Percentiles rank a stretch among this genome's conserved stretches.
Conservation (phyloP, 2,113 vertebrate species). For the Chlamydotis undulata region DNA sequence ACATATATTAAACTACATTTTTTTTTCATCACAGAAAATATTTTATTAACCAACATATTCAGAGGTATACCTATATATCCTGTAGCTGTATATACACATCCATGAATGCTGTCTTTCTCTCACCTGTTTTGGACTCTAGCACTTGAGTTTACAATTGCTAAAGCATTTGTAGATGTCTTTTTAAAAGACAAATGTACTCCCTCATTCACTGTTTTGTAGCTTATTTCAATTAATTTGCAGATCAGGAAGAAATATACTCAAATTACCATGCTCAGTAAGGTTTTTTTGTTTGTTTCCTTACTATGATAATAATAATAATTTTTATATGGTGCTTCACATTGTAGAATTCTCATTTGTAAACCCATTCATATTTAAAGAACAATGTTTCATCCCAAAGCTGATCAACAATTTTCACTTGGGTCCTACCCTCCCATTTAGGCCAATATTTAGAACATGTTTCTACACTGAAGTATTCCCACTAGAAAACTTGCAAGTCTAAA, state of each 20-base stretch:
- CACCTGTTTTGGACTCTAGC: not conserved
- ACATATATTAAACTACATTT: not conserved
- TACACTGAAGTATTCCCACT: conserved; percentile 47
- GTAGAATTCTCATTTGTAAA: conserved; percentile 43
- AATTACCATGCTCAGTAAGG: not conserved
- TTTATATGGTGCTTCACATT: not conserved
- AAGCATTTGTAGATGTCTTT: not conserved
- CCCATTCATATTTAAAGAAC: conserved; percentile 56
- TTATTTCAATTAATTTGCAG: not conserved
- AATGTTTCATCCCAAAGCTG: conserved; percentile 48
- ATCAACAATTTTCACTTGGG: conserved; percentile 36
- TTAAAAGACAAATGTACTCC: not conserved
- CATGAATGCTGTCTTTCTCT: not conserved
- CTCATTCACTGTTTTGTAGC: not conserved
- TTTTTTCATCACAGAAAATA: not conserved
- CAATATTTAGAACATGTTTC: conserved; percentile 53
- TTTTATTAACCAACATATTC: not conserved
- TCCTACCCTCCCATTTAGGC: conserved; percentile 41
- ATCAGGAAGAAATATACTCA: not conserved
- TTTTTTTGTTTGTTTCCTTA: not conserved
- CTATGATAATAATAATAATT: not conserved
- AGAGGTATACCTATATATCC: too few relatives aligned
- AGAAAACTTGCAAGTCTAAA: conserved; percentile 55
- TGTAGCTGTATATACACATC: not conserved
- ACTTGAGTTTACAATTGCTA: not conserved